Evolutionary conservation across 2,797 vertebrate genomes (phyloP), one percentile per base, ranked within the genome.

Genomic region (Falco berigora): DNA sequence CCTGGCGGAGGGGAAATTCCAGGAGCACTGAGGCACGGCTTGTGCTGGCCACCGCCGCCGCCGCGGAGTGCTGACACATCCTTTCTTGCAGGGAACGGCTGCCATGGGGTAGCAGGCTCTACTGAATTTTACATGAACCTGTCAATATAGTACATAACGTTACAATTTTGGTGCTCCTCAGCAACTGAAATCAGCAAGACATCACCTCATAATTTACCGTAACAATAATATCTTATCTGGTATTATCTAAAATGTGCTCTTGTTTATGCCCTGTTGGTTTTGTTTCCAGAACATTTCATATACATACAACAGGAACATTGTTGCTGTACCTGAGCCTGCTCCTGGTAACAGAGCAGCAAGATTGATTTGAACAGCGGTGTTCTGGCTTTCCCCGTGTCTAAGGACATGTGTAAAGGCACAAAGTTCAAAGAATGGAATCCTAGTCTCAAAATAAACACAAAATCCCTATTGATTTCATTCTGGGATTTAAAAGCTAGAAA

Each of bases 91-190:
- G 66, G 76, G 96, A 79, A 78, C 50, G 91, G 83, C 88, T 90
- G 93, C 88, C 71, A 78, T 89, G 46, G 59, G 88, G 76, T 73
- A 92, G 71, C 11, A n/a, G 90, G 85, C 75, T 91, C 94, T 85
- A 40, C 93, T 98, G 97, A 98, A 98, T 98, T 97, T 97, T 97
- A 97, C 94, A 97, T 95, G 94, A 97, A 93, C 59, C 93, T 97
- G 96, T 96, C 95, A 79, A 78, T 83, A 56, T 4, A 69, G 64
- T 44, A 55, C 36, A 18, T 30, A 66, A 79, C 6, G 7, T 59
- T 58, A 83, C 77, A 16, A 67, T 92, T 80, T 67, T 17, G 56
- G 58, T 4, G 27, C 79, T 90, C 82, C 85, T 94, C 69, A 34
- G 89, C 88, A 87, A 82, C 52, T 71, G 44, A 36, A 83, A 76